These are phyloP conservation scores for Malaclemys terrapin DNA, from an alignment of 2,113 vertebrate species.

Conservation along the genomic window DNA sequence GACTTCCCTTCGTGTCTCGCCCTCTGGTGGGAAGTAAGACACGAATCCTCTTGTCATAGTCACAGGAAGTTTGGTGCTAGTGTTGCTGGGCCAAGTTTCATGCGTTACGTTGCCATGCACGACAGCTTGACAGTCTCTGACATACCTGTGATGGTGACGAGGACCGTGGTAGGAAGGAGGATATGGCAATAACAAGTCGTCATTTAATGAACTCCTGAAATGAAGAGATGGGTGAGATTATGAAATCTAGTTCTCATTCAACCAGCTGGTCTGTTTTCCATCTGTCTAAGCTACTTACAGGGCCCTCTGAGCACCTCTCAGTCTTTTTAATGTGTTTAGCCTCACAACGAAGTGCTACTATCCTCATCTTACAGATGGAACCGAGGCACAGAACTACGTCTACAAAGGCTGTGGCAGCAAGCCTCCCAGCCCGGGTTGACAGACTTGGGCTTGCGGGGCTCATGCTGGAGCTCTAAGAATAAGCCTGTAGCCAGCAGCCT, in stretches of 20 bases:
- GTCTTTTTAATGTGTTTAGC: not conserved
- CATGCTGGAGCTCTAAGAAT: not conserved
- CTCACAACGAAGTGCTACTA: not conserved
- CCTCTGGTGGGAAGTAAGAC: conserved; percentile 60
- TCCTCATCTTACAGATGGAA: not conserved
- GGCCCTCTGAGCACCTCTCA: not conserved
- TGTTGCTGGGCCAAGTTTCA: conserved; percentile 79
- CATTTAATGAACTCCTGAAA: conserved; percentile 77
- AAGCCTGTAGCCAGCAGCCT: not conserved
- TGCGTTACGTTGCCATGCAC: conserved; percentile 82
- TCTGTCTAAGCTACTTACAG: not conserved
- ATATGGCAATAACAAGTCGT: conserved; percentile 85
- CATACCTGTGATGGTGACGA: conserved; percentile 74
- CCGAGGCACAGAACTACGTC: not conserved
- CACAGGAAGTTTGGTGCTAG: not conserved
- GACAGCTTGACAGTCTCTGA: conserved; percentile 84
- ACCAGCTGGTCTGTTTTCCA: not conserved
- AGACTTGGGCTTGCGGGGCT: not conserved
- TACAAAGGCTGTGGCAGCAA: not conserved
- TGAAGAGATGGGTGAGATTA: not conserved
- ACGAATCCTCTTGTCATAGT: conserved; percentile 83
- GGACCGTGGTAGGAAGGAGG: conserved; percentile 75
- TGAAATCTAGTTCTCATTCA: not conserved
- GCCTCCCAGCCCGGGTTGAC: not conserved
- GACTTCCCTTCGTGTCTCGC: conserved; percentile 46